phyloP scores from a whole-genome alignment of 2,113 vertebrate species.

The Silurus asotus region DNA sequence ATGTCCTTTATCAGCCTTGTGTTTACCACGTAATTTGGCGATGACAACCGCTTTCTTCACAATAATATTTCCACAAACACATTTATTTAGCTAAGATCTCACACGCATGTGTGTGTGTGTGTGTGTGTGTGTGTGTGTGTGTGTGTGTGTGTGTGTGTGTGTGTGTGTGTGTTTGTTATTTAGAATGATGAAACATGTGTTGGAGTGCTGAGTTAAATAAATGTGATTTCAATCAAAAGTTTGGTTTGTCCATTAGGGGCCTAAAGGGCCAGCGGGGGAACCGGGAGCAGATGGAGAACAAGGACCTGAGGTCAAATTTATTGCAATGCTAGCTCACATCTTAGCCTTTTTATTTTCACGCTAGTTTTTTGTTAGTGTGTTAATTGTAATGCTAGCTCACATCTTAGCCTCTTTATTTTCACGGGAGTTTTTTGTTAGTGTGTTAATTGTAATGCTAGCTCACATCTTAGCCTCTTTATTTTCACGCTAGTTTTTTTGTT shows the following conservation, averaged over 20 bases:
- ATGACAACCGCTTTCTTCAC: background rate
- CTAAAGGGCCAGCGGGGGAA: slow-evolving; percentile 84
- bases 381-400: background rate
- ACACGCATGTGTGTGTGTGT: no score
- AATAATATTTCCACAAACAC: background rate
- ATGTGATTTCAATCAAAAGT: background rate
- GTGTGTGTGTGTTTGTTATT: slow-evolving; percentile 1
- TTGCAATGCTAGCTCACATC: background rate
- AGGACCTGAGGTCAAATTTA: slow-evolving; percentile 80
- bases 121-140: no score
- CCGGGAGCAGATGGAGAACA: slow-evolving; percentile 83
- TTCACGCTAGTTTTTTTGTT: background rate
- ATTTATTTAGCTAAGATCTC: background rate
- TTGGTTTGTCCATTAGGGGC: slow-evolving; percentile 74
- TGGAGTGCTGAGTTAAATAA: background rate
- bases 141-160: background rate
- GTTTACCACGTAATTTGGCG: background rate
- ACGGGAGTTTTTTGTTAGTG: background rate
- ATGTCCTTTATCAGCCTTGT: background rate
- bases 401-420: background rate
- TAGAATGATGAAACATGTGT: background rate
- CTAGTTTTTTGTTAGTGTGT: background rate
- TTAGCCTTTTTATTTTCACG: background rate
- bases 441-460: background rate
- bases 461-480: background rate